Evolutionary conservation across 2,113 vertebrate species (phyloP), one percentile per base, ranked within the genome.

Genomic region (Myotis davidii): DNA sequence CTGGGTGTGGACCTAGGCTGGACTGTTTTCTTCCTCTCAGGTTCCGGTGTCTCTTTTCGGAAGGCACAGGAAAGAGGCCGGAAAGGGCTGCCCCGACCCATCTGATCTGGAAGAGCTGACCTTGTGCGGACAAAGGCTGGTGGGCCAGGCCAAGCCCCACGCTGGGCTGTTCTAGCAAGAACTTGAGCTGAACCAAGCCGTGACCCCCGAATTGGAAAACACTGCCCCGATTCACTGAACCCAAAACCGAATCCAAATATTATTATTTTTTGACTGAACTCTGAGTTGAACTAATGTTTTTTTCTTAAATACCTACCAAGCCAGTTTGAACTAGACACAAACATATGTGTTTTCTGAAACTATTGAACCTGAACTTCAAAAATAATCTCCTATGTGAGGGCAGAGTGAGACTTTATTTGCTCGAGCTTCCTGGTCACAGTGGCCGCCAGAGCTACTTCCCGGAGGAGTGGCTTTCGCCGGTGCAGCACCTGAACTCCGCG

Each of bases 261-360:
- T 97, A 96, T 97, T 97, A 97, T 96, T 97, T 97, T 98, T 91
- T 18, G 45, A 90, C 96, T 91, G 77, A 85, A 91, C 85, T 97
- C 90, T 88, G 94, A 97, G 95, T 96, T 96, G 79, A 95, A 93
- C 86, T 93, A 89, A 95, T 96, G 95, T 97, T 95, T 96, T 96
- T 96, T 94, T 94, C 94, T 96, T 92, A 87, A 95, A 95, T 97
- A 95, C 85, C 94, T 88, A 92, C 87, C 85, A 88, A 92, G 77
- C 82, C 97, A 97, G 94, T 88, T 94, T 90, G 94, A 97, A 89
- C 73, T 77, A 97, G 96, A 97, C 96, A 96, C 97, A 97, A 97
- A 97, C 96, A 95, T 90, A 92, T 77, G 95, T 95, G 96, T 97
- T 97, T 97, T 97, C 97, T 97, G 90, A 97, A 97, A 96, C 94